Evolutionary conservation across 2,113 vertebrate genomes (phyloP), one percentile per base, ranked within the genome.

Genomic region (Labeo catla): DNA sequence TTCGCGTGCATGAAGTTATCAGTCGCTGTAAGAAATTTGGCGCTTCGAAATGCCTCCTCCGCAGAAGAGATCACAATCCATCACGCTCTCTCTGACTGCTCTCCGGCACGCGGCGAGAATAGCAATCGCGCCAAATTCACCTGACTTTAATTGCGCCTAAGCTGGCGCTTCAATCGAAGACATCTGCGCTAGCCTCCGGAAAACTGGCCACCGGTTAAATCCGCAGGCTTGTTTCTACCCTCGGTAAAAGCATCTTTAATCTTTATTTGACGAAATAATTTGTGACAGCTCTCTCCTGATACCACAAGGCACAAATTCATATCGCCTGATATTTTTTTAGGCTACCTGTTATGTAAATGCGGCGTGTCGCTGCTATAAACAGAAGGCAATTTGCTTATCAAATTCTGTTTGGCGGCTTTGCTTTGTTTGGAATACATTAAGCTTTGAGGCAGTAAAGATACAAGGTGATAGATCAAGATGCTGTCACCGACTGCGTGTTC

Each of bases 1-100:
- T 95, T 96, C 95, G 95, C 95, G 93, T 93, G 94, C 94, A 95
- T 95, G 94, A 95, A 95, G 94, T 95, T 95, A 95, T 95, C 93
- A 95, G 94, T 88, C 78, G 93, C 93, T 93, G 93, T 93, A 94
- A 93, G 91, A 93, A 91, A 92, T 92, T 91, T 89, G 90, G 91
- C 93, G 93, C 92, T 92, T 93, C 91, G 92, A 89, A 91, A 92
- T 88, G 89, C 91, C 93, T 93, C 91, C 91, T 87, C 91, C 89
- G 85, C 93, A 89, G 94, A 91, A 90, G 90, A 92, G 92, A 93
- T 93, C 92, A 92, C 94, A 91, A 95, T 95, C 94, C 94, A 94
- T 95, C 94, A 95, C 88, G 12, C 88, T 49, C 89, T 86, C 90
- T 86, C 90, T 79, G 89, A 88, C 83, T 83, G 90, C 28, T 90